phyloP scores from a whole-genome alignment of 2,797 vertebrate species.

The Gymnoscopelus braueri region DNA sequence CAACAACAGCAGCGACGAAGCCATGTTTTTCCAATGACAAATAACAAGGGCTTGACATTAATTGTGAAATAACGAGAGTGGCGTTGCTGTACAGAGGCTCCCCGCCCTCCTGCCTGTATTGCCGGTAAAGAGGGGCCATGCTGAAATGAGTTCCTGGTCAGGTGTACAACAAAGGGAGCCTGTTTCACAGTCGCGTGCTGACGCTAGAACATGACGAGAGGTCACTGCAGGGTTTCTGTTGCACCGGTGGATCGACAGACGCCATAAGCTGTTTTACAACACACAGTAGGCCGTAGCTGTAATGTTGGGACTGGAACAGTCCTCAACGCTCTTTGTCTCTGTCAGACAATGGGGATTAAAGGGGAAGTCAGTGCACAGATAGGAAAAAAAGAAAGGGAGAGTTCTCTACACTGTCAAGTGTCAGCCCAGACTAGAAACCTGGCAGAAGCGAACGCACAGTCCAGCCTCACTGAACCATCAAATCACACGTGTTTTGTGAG shows the following conservation, averaged over 20 bases:
- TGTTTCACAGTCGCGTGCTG: conserved; percentile 63
- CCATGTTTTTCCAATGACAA: conserved; percentile 80
- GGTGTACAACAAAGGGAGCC: conserved; percentile 72
- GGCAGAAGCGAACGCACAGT: not conserved
- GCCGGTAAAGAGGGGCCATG: conserved; percentile 54
- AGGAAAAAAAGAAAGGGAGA: not conserved
- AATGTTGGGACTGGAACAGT: conserved; percentile 19
- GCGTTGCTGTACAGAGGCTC: conserved; percentile 69
- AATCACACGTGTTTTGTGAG: not conserved
- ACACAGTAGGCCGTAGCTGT: conserved; percentile 20
- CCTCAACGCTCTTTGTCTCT: conserved; percentile 43
- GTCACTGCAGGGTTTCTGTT: conserved; percentile 56
- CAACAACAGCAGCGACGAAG: conserved; percentile 69
- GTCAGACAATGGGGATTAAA: conserved; percentile 23
- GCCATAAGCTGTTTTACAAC: conserved; percentile 64
- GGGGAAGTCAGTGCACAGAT: not conserved
- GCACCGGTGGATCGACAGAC: conserved; percentile 54
- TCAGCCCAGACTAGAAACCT: not conserved
- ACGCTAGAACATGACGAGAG: conserved; percentile 74
- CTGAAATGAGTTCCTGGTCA: conserved; percentile 75
- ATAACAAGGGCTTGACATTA: conserved; percentile 84
- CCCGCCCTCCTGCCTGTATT: conserved; percentile 63
- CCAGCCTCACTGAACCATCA: not conserved
- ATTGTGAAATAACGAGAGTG: conserved; percentile 83
- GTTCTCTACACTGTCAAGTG: not conserved